Percentiles rank a stretch among this genome's conserved stretches.
phyloP scores from a whole-genome alignment of 1,140 invertebrate genomes.

The Brachionus sp. region DNA sequence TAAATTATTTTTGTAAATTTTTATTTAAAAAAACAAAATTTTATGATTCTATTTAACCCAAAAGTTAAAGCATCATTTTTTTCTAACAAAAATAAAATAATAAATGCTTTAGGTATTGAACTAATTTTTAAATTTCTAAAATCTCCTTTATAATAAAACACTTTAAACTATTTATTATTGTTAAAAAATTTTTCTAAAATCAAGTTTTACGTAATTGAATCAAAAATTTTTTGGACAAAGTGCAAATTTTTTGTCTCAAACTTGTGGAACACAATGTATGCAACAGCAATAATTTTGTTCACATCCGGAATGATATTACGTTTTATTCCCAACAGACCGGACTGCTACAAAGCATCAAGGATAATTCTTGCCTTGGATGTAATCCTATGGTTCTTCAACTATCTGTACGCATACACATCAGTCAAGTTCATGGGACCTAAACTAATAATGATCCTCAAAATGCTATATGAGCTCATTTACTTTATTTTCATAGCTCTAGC shows the following conservation, averaged over 20 bases:
- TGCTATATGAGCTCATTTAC: slow-evolving; percentile 53
- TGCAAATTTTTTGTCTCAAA: neutral
- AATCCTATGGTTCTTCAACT: slow-evolving; percentile 50
- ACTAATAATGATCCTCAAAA: slow-evolving; percentile 61
- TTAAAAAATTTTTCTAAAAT: too few relatives aligned
- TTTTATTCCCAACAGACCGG: neutral
- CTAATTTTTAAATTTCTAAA: too few relatives aligned
- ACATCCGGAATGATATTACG: neutral
- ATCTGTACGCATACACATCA: slow-evolving; percentile 57
- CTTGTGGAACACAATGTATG: neutral
- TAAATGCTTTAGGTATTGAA: too few relatives aligned
- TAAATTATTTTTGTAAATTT: too few relatives aligned
- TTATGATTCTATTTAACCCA: too few relatives aligned
- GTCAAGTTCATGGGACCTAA: slow-evolving; percentile 60
- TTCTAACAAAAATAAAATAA: too few relatives aligned
- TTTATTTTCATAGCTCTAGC: slow-evolving; percentile 29
- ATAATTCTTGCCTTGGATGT: neutral
- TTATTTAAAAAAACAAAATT: too few relatives aligned
- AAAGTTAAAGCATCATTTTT: too few relatives aligned
- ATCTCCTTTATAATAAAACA: too few relatives aligned
- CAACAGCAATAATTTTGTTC: slow-evolving; percentile 7
- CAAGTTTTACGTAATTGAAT: slow-evolving; percentile 38
- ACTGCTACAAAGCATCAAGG: neutral
- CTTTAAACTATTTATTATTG: too few relatives aligned
- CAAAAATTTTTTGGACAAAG: slow-evolving; percentile 25